Percentiles rank a stretch among this genome's conserved stretches.
These are phyloP conservation scores for Pontoporia blainvillei DNA, from an alignment of 2,113 vertebrate genomes.

Conservation along the genomic window DNA sequence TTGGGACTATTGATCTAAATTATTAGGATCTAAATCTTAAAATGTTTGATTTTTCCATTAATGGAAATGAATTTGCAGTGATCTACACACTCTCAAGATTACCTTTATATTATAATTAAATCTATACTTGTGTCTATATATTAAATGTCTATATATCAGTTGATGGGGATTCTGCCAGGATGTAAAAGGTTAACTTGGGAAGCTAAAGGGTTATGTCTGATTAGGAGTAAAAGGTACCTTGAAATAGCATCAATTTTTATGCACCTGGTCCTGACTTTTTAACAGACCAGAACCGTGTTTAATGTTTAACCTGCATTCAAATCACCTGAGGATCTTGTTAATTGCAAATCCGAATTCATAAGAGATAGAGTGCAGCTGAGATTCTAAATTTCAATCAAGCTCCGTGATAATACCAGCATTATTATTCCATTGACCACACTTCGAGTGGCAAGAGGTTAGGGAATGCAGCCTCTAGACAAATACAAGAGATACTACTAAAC, in stretches of 20 bases:
- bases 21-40: neutral
- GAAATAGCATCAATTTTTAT: neutral
- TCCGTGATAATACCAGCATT: neutral
- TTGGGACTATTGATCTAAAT: neutral
- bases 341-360: neutral
- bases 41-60: conserved; percentile 3
- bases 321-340: neutral
- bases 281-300: neutral
- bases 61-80: neutral
- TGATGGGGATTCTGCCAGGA: neutral
- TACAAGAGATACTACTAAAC: neutral
- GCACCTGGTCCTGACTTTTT: neutral
- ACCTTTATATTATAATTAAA: neutral
- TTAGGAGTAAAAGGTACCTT: neutral
- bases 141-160: neutral
- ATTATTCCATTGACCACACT: neutral
- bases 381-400: neutral
- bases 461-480: neutral
- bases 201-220: neutral
- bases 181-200: neutral
- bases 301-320: neutral
- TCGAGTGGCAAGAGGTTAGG: neutral
- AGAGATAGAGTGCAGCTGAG: neutral
- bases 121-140: neutral
- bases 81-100: neutral